Base-by-base conservation (phyloP, 1,140 invertebrate genomes). In the Eupeodes corollae region DNA sequence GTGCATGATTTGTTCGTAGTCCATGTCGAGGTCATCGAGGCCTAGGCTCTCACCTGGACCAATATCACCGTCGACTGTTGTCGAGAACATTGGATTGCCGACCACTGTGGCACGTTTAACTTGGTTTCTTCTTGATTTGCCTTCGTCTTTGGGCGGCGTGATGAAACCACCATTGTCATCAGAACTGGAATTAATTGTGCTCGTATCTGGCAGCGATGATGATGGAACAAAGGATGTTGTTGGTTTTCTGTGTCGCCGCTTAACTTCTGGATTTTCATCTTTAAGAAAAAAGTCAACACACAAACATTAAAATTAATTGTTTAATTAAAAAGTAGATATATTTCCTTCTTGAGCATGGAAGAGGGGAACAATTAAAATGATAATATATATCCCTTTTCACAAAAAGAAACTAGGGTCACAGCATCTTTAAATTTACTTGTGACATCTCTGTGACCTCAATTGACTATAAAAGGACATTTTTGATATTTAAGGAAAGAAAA, bases 1-100 rank as follows among this genome's bases (percentile, higher is more conserved):
- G 61, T 92, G 86, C 86, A 94, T 91, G 63, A 97, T 88, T 75
- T 95, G 88, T 63, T 95, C 89, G 70, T 96, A 95, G 67, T 95
- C 89, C 88, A 96, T 91, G 56, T 88, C 88, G 49, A 90, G 73
- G 68, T 86, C 84, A 68, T 88, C 86, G 47, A 88, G 70, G 39
- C 78, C 79, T 21, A 82, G 73, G 42, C 78, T 70, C 47, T 79
- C 78, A 48, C 72, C 56, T 9, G 57, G 62, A 48, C 56, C 53
- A 53, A 57, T 60, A 26, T 64, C 56, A 42, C 59, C 71, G 34
- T 75, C 72, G 50, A 71, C 70, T 42, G 71, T 68, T 21, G 68
- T 67, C 44, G 78, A 81, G 70, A 82, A 90, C 84, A 90, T 88
- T 5, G 87, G 86, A 70, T 90, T 91, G 45, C 86, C 87, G 13